Conservation (phyloP, 2,888 invertebrate species). For the Amphimallon solstitiale region DNA sequence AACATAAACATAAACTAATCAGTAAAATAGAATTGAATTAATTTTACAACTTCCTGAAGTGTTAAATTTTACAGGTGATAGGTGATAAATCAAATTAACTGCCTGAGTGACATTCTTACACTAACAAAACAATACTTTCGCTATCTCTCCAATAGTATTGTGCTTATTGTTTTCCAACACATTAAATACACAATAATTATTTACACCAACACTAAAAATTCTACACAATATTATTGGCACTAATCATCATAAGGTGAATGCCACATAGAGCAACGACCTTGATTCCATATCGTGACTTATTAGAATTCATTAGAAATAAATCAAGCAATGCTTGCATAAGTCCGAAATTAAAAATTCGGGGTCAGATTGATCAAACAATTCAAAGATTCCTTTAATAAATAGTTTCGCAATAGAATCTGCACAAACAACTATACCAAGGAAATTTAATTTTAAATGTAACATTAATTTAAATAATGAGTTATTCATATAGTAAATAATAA, state of each 20-base stretch:
- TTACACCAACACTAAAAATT: slow-evolving; percentile 4
- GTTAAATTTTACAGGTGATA: slow-evolving; percentile 1
- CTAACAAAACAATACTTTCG: slow-evolving; percentile 21
- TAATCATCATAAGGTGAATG: slow-evolving; percentile 1
- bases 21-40: slow-evolving; percentile 15
- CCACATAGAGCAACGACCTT: too few relatives aligned
- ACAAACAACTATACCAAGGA: too few relatives aligned
- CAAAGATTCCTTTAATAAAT: too few relatives aligned
- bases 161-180: neutral
- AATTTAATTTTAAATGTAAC: too few relatives aligned
- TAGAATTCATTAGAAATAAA: too few relatives aligned
- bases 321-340: too few relatives aligned
- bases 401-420: too few relatives aligned
- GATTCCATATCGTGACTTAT: too few relatives aligned
- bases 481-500: too few relatives aligned
- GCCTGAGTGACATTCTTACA: slow-evolving; percentile 8
- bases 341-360: too few relatives aligned
- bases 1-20: slow-evolving; percentile 10
- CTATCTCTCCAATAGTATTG: neutral
- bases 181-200: neutral
- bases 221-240: neutral
- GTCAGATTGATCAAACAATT: too few relatives aligned
- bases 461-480: too few relatives aligned
- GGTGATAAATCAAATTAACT: slow-evolving; percentile 24
- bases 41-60: slow-evolving; percentile 24